A percentile compares a stretch with the other conserved stretches of the same genome.
These are phyloP conservation scores for Lutjanus argentimaculatus DNA, from an alignment of 2,797 vertebrate genomes.

Conservation along the genomic window DNA sequence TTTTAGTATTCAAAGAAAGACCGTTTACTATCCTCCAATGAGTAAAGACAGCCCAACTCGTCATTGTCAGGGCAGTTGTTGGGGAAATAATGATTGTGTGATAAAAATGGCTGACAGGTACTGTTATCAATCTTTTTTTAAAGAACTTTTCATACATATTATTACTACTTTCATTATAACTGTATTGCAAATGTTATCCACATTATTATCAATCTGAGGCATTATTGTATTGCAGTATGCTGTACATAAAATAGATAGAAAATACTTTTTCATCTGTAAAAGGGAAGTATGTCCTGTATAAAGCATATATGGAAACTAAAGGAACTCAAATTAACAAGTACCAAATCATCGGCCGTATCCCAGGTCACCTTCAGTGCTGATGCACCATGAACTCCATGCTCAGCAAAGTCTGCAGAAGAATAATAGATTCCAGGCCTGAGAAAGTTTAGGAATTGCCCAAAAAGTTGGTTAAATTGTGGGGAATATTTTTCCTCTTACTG, in stretches of 20 bases:
- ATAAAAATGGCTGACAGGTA: conserved; percentile 82
- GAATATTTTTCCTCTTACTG: neutral
- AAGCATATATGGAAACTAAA: conserved; percentile 74
- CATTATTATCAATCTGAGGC: conserved; percentile 80
- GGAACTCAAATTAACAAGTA: conserved; percentile 59
- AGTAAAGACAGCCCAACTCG: conserved; percentile 42
- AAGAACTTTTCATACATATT: conserved; percentile 82
- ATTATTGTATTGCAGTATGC: conserved; percentile 84
- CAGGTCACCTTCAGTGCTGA: conserved; percentile 43
- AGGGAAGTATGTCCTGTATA: conserved; percentile 82
- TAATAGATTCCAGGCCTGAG: neutral
- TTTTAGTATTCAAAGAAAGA: conserved; percentile 46
- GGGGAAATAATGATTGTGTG: conserved; percentile 74
- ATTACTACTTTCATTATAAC: conserved; percentile 82
- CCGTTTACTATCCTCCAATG: conserved; percentile 57
- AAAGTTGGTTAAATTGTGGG: neutral
- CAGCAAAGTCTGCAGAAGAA: neutral
- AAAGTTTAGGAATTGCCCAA: neutral
- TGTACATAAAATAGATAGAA: conserved; percentile 85
- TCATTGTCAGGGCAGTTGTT: conserved; percentile 42
- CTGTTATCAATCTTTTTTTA: conserved; percentile 80
- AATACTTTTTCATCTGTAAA: conserved; percentile 80
- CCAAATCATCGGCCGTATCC: conserved; percentile 55
- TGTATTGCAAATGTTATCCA: conserved; percentile 83
- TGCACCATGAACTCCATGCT: neutral